Evolutionary conservation across 64 coral and sea anemone genomes (phyloP).

Genomic region (Acropora tenuis): DNA sequence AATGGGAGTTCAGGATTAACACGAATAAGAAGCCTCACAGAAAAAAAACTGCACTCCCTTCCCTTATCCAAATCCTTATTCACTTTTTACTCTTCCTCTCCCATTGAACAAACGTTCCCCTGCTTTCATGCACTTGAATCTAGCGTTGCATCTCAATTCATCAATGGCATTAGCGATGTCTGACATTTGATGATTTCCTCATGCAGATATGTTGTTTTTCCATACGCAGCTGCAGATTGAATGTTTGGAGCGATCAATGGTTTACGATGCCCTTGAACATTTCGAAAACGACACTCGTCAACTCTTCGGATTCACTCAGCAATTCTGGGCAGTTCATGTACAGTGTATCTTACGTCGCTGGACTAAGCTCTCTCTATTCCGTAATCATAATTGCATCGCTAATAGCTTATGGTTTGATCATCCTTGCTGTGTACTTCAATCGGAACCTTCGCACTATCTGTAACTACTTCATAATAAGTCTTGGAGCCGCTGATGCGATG

Average conservation of each 20-base stretch:
- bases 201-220: too few relatives aligned
- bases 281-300: neutral
- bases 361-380: conserved; percentile 29
- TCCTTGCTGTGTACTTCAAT: conserved; percentile 45
- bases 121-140: too few relatives aligned
- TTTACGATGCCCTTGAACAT: neutral
- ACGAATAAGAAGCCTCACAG: too few relatives aligned
- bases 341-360: conserved; percentile 7
- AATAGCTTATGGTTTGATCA: conserved; percentile 31
- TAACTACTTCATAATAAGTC: conserved; percentile 88
- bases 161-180: too few relatives aligned
- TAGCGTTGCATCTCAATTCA: too few relatives aligned
- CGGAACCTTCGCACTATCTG: conserved; percentile 65
- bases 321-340: neutral
- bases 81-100: too few relatives aligned
- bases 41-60: too few relatives aligned
- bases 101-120: too few relatives aligned
- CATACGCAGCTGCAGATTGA: neutral
- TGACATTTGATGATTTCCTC: too few relatives aligned
- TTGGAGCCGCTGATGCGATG: conserved; percentile 67
- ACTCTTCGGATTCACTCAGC: neutral
- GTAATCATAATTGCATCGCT: conserved; percentile 49
- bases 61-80: too few relatives aligned
- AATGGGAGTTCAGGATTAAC: too few relatives aligned
- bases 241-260: neutral